Base-by-base conservation (phyloP, 2,113 vertebrate genomes). In the Rutilus rutilus region DNA sequence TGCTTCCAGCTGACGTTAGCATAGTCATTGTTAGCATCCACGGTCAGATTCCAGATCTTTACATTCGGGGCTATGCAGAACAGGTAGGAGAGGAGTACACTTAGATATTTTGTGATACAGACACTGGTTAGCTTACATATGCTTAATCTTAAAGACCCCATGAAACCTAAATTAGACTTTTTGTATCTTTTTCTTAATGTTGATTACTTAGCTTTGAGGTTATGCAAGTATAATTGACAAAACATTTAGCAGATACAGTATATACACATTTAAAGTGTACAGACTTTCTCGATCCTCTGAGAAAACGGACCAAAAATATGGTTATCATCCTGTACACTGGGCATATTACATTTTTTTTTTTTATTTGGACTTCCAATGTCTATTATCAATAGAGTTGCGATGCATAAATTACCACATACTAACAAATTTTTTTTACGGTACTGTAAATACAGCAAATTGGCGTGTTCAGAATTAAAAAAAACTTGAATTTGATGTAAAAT, bases 1-100 rank as follows among this genome's bases (percentile, higher is more conserved):
- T 98, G 97, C 92, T 93, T 97, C 98, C 98, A 99, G 95, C 96
- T 98, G 97, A 99, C 94, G 95, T 98, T 97, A 96, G 96, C 96
- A 95, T 96, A 96, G 97, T 98, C 96, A 97, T 96, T 99, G 97
- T 97, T 97, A 92, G 96, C 93, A 92, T 96, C 95, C 95, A 97
- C 97, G 89, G 96, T 98, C 97, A 99, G 88, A 94, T 99, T 97
- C 97, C 96, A 97, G 94, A 99, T 97, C 95, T 92, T 92, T 93
- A 86, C 90, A 95, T 92, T 95, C 73, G 93, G 93, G 83, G 95
- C 97, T 98, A 96, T 95, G 92, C 92, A 95, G 93, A 94, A 94
- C 88, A 92, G 94, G 94, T 94, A 94, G 96, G 94, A 96, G 95
- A 87, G 96, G 92, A 93, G 93, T 96, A 86, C 85, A 86, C 79